These are phyloP conservation scores for Orius laevigatus DNA, from an alignment of 1,140 invertebrate genomes.

Conservation along the genomic window DNA sequence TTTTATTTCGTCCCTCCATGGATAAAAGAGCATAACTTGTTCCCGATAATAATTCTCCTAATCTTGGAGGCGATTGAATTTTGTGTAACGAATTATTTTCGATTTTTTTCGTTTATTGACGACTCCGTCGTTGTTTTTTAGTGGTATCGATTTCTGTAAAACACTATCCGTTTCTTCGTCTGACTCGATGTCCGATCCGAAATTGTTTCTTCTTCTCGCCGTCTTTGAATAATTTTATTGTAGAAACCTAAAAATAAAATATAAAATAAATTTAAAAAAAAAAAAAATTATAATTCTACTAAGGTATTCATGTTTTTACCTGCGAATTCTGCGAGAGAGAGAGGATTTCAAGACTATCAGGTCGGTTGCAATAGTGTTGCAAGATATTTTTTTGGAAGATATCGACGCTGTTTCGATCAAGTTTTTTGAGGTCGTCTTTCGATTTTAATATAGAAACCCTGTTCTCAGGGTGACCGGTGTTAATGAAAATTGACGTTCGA, in stretches of 20 bases:
- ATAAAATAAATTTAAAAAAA: no score
- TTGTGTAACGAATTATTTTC: no score
- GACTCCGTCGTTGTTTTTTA: no score
- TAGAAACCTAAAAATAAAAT: no score
- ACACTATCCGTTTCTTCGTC: neutral
- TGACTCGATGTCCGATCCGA: neutral
- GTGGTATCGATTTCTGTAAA: neutral
- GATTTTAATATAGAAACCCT: constrained; percentile 3
- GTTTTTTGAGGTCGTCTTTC: neutral
- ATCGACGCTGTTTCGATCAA: neutral
- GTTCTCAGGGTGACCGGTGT: constrained; percentile 10
- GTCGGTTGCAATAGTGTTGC: neutral
- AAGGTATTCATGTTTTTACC: no score
- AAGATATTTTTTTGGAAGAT: neutral
- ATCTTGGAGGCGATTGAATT: no score
- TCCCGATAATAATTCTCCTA: no score
- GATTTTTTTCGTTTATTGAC: no score
- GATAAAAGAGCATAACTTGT: constrained; percentile 2
- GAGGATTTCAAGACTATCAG: neutral
- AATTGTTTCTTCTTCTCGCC: neutral
- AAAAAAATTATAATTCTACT: no score
- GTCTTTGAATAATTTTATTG: neutral
- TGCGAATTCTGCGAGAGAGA: neutral
- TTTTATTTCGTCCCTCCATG: constrained; percentile 7
- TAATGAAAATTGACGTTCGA: constrained; percentile 22